Evolutionary conservation across 2,797 vertebrate species (phyloP), one percentile per base, ranked within the genome.

Genomic region (Characodon lateralis): DNA sequence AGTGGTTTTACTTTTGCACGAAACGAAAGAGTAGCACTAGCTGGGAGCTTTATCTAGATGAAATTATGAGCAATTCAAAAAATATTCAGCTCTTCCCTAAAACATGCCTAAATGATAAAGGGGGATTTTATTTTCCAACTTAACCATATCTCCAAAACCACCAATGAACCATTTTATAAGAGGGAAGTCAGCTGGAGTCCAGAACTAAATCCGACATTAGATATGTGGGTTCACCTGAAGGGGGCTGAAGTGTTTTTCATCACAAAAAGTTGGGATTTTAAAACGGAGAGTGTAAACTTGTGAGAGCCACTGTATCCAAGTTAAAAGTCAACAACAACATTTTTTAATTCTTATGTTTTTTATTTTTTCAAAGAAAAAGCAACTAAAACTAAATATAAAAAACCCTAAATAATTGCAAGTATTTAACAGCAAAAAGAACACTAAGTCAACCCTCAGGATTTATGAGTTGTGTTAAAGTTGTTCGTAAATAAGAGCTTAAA

Each of bases 291-390:
- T 2, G 16, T 63, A 63, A 2, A 31, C 16, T 63, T 63, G 28
- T 35, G 16, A 63, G 12, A 51, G 28, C 3, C 50, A 14, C 16
- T 51, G 16, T 22, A 18, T 53, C 7, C 43, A 43, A 72, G 1
- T 41, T 1, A 0, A 0, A 0, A 65, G 16, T 5, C 43, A 43
- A 41, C 14, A n/a, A 39, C 61, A 76, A 48, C 71, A 85, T 26
- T 66, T 39, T 0, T 26, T n/a, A 69, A 69, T 51, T 58, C 35
- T 66, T 46, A 73, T n/a, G 2, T 13, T 76, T 26, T 85, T 87
- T 82, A 79, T 85, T 88, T 74, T 1, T 63, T 81, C 24, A 74
- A 55, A 84, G 70, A 78, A 77, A 83, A 50, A 61, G 43, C 68
- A 28, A n/a, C 5, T 20, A 77, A 31, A 26, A 48, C 63, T 58